Evolutionary conservation across 2,113 vertebrate genomes (phyloP).

Genomic region (Tragelaphus imberbis): DNA sequence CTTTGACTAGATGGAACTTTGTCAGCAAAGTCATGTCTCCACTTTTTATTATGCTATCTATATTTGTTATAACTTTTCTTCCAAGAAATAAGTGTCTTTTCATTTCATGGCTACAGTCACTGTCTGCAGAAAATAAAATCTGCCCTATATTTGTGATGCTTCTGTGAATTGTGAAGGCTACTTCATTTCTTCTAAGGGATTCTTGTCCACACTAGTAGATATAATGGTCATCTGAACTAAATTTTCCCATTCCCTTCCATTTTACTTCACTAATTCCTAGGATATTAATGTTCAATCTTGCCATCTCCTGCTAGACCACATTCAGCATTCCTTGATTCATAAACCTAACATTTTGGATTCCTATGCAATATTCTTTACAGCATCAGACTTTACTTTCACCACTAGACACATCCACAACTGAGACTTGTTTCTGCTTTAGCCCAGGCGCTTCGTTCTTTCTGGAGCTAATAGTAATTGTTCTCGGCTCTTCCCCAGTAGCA

Average conservation of each 20-base stretch:
- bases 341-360: background rate
- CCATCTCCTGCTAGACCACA: background rate
- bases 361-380: background rate
- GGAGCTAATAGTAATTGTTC: background rate
- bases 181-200: background rate
- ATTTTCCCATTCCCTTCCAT: background rate
- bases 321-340: background rate
- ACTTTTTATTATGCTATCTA: background rate
- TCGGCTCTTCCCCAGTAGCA: accelerated
- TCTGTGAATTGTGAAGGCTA: background rate
- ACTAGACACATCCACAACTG: background rate
- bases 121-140: background rate
- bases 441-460: accelerated
- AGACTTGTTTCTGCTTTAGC: background rate
- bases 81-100: background rate
- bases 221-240: background rate
- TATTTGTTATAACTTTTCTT: background rate
- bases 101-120: background rate
- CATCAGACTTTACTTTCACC: background rate
- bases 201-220: background rate
- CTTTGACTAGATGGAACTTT: background rate
- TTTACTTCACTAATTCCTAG: background rate
- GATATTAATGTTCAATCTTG: background rate
- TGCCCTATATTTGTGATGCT: background rate
- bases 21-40: background rate